These are phyloP conservation scores for Benthochromis sp. DNA, from an alignment of 2,113 vertebrate genomes.

Conservation along the genomic window DNA sequence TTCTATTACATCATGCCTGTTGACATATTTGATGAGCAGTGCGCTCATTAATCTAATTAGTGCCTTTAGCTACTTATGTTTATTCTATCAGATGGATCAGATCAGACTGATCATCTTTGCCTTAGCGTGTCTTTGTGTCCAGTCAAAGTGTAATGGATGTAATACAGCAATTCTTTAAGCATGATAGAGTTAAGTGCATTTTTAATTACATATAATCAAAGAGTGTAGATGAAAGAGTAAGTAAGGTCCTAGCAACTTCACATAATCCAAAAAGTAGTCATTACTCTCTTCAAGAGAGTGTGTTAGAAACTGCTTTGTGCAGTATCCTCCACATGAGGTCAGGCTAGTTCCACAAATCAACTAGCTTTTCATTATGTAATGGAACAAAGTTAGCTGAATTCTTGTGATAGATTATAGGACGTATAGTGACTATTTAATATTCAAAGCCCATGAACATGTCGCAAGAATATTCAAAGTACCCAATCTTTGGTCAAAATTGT, in stretches of 20 bases:
- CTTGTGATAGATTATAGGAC: neutral
- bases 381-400: neutral
- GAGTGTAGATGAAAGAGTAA: neutral
- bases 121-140: neutral
- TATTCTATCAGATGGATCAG: neutral
- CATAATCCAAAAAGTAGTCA: neutral
- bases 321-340: conserved; percentile 43
- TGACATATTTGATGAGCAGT: neutral
- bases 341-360: conserved; percentile 15
- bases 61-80: neutral
- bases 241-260: neutral
- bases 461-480: neutral
- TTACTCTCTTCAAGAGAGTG: neutral
- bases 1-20: neutral
- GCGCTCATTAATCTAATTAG: neutral
- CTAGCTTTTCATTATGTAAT: neutral
- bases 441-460: neutral
- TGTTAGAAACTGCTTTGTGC: neutral
- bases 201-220: neutral
- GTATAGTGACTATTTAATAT: conserved; percentile 1
- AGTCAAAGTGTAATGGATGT: neutral
- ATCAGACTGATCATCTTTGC: neutral
- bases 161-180: neutral
- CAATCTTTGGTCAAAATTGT: neutral
- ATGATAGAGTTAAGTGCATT: neutral